These are phyloP conservation scores for Malaclemys terrapin DNA, from an alignment of 2,113 vertebrate genomes.

Conservation along the genomic window DNA sequence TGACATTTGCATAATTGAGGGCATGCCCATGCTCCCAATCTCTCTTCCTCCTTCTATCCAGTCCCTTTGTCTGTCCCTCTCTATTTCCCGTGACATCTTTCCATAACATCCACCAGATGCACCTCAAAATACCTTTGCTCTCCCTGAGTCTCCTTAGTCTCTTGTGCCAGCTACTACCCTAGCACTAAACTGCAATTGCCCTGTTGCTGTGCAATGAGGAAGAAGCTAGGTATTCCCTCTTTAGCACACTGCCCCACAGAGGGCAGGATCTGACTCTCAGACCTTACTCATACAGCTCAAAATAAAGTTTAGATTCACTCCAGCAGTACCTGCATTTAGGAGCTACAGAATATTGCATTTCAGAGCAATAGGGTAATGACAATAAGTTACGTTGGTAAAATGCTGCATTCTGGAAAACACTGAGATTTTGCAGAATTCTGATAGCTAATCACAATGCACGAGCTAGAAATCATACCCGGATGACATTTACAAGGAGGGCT, in stretches of 20 bases:
- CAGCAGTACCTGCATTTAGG: not conserved
- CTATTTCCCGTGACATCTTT: accelerated
- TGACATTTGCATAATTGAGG: not conserved
- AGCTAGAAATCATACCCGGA: not conserved
- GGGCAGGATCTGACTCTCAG: not conserved
- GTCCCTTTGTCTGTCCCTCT: not conserved
- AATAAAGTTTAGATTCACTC: accelerated
- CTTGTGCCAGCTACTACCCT: not conserved
- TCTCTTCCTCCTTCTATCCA: not conserved
- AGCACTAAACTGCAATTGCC: not conserved
- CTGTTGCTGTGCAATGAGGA: accelerated
- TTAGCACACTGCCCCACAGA: not conserved
- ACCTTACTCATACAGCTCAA: not conserved
- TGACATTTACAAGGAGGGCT: accelerated
- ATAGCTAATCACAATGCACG: not conserved
- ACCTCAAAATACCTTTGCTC: not conserved
- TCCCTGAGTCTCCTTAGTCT: not conserved
- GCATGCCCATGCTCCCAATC: not conserved
- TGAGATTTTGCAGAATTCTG: not conserved
- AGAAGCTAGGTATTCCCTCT: not conserved
- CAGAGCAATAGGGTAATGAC: not conserved
- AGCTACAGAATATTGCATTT: accelerated
- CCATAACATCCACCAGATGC: not conserved
- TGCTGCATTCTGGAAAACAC: not conserved
- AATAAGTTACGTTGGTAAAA: not conserved